Evolutionary conservation across 2,797 vertebrate species (phyloP).

Genomic region (Lacerta bilineata): DNA sequence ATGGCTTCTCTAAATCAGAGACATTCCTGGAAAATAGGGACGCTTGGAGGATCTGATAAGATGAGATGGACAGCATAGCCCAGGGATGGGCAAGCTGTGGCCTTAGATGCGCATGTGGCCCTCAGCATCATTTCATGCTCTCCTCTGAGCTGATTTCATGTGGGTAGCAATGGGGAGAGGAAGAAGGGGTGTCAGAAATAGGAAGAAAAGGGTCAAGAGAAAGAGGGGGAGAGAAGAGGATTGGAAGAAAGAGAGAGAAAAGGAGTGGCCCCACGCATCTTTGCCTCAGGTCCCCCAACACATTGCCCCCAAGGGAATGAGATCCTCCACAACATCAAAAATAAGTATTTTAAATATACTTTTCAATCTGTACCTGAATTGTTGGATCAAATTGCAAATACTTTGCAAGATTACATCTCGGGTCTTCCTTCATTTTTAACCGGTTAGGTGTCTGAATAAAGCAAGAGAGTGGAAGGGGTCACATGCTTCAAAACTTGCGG

Average conservation of each 20-base stretch:
- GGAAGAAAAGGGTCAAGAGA: background rate
- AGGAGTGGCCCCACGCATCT: too few species aligned
- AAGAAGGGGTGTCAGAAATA: background rate
- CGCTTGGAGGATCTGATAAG: too few species aligned
- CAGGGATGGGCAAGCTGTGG: too few species aligned
- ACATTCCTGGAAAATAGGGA: too few species aligned
- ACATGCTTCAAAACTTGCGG: slow-evolving; percentile 71
- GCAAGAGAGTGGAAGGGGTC: slow-evolving; percentile 74
- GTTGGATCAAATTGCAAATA: background rate
- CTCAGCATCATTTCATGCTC: too few species aligned
- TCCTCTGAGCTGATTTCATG: too few species aligned
- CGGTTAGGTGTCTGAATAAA: slow-evolving; percentile 80
- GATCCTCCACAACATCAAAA: too few species aligned
- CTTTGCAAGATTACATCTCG: slow-evolving; percentile 32
- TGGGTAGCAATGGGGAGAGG: background rate
- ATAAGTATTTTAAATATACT: background rate
- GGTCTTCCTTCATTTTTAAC: slow-evolving; percentile 75
- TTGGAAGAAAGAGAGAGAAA: background rate
- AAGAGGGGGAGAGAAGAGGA: background rate
- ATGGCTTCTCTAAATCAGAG: too few species aligned
- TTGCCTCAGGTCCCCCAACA: background rate
- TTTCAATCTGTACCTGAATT: background rate
- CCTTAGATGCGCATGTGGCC: too few species aligned
- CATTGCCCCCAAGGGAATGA: background rate
- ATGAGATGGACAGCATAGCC: too few species aligned